Percentiles rank a stretch among this genome's conserved stretches.
Conservation (phyloP, 2,888 invertebrate species). For the Rhagophthalmus giganteus region DNA sequence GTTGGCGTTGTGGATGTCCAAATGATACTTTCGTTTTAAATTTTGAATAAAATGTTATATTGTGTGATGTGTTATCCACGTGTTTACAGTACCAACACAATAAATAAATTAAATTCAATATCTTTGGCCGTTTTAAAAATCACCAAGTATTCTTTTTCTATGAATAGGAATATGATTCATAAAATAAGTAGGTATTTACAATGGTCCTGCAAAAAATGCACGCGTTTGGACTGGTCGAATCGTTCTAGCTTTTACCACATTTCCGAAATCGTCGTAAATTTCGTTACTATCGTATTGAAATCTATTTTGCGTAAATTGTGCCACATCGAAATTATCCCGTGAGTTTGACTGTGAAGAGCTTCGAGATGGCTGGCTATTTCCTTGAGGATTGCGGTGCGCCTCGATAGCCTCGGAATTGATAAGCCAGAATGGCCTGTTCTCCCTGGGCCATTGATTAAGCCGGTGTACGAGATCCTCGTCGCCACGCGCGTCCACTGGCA, state of each 20-base stretch:
- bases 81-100: too few species aligned
- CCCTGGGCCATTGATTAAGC: conserved; percentile 66
- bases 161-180: too few species aligned
- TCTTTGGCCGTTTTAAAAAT: too few species aligned
- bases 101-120: too few species aligned
- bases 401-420: conserved; percentile 70
- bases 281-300: too few species aligned
- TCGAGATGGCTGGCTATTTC: not conserved
- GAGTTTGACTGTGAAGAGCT: not conserved
- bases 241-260: not conserved
- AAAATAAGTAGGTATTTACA: not conserved
- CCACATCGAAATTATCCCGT: not conserved
- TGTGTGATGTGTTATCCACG: too few species aligned
- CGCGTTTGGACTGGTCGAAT: not conserved
- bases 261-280: too few species aligned
- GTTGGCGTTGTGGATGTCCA: too few species aligned
- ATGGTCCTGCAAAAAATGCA: not conserved
- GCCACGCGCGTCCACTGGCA: conserved; percentile 70
- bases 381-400: conserved; percentile 55
- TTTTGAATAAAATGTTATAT: too few species aligned
- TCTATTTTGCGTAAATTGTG: not conserved
- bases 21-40: too few species aligned
- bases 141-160: too few species aligned
- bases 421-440: conserved; percentile 74
- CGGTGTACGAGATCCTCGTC: conserved; percentile 64